Base-by-base conservation (phyloP, 2,888 invertebrate genomes). In the Gastrophysa polygoni region DNA sequence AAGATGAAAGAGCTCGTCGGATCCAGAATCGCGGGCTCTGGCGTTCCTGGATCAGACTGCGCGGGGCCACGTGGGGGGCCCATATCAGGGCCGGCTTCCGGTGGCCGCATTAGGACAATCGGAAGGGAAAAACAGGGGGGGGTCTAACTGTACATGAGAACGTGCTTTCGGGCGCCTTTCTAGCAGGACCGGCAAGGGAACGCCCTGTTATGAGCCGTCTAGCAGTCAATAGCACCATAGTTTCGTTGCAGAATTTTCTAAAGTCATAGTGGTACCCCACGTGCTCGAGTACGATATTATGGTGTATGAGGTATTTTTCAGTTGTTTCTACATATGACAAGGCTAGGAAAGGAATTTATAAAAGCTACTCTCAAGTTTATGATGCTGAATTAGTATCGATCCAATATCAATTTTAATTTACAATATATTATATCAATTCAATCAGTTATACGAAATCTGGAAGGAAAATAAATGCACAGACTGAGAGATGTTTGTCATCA, bases 151-250 rank as follows among this genome's bases (percentile, higher is more conserved):
- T 54, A 54, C 54, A 54, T 11, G 6, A 54, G 54, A 29, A 54
- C 54, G 43, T 43, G 54, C 43, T 54, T 43, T 24, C 10, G 43
- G 54, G 24, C 46, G 21, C 52, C 52, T 52, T 34, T 38, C 14
- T 18, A 52, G 34, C 52, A 52, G 52, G 52, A 38, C 52, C 52
- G 52, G 58, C 51, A 50, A 46, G 8, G 10, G 16, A 50, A 32
- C 24, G 62, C 69, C 64, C 65, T 61, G 57, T 52, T 64, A 59
- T 60, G 73, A 72, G 71, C 73, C 73, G 64, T 69, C 75, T 71
- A 77, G 73, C 77, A 77, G 79, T 80, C 79, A 75, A 77, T 81
- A 82, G 82, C 81, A 82, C 81, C 81, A 81, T 78, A 78, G 78
- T 79, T 81, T 81, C 81, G 82, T 82, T 81, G 81, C 81, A 81